Conservation (phyloP, 1,140 invertebrate species). For the Anastrepha ludens region DNA sequence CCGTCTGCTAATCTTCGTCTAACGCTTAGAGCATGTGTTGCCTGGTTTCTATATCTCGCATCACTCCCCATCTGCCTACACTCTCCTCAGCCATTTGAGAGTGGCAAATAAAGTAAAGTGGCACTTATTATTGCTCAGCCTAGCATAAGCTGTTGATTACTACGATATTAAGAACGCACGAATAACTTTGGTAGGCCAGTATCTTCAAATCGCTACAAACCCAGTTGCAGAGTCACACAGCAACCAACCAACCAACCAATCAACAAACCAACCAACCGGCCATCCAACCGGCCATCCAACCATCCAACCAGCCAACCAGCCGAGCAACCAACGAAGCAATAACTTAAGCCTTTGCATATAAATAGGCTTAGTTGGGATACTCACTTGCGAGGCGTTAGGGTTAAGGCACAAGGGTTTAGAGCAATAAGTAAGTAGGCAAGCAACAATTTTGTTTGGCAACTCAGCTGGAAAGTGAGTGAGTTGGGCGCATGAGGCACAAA, state of each 20-base stretch:
- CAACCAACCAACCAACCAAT: neutral
- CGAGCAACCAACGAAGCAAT: neutral
- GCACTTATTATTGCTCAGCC: slow-evolving; percentile 50
- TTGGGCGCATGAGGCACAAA: too few relatives aligned
- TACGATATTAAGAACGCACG: slow-evolving; percentile 45
- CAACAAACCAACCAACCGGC: neutral
- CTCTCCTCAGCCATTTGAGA: neutral
- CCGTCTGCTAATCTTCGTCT: neutral
- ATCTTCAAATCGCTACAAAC: neutral
- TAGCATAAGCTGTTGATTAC: slow-evolving; percentile 51
- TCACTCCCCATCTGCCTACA: neutral
- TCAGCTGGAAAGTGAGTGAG: neutral
- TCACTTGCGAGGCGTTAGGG: neutral
- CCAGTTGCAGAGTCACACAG: neutral
- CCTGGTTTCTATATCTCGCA: neutral
- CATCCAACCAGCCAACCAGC: neutral
- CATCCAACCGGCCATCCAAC: neutral
- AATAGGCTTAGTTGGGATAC: slow-evolving; percentile 40
- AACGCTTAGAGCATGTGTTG: neutral
- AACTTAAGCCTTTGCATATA: slow-evolving; percentile 33
- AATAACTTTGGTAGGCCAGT: slow-evolving; percentile 23
- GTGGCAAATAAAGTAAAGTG: slow-evolving; percentile 49
- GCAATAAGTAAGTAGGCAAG: neutral
- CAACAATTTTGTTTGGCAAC: neutral
- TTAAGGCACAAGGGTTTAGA: neutral